phyloP scores from a whole-genome alignment of 2,888 invertebrate genomes.

The Norana najaformis region DNA sequence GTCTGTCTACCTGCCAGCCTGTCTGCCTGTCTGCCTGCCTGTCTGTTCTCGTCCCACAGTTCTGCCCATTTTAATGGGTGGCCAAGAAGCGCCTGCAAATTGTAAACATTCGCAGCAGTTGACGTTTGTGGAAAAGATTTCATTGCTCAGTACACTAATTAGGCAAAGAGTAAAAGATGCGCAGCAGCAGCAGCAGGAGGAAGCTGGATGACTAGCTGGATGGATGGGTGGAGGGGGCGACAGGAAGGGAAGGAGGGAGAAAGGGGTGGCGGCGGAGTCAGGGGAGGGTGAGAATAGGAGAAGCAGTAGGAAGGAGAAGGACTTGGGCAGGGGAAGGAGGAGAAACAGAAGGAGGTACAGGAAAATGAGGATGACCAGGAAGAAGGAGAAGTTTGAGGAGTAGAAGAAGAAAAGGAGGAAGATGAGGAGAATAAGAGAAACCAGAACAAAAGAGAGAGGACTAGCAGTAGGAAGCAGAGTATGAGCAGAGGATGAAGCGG shows the following conservation, averaged over 20 bases:
- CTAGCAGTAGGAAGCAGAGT: no score
- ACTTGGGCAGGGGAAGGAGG: no score
- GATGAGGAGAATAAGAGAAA: no score
- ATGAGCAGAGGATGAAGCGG: no score
- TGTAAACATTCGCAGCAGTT: conserved; percentile 1
- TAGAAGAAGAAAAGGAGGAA: no score
- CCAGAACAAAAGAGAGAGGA: no score
- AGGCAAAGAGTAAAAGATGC: neutral
- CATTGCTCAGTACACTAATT: neutral
- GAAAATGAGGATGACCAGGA: no score
- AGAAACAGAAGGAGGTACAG: no score
- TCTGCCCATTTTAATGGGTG: neutral
- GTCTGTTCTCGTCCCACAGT: neutral
- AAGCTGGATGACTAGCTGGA: neutral
- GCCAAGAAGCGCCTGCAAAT: neutral
- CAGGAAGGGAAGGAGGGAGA: neutral
- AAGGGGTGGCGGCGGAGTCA: no score
- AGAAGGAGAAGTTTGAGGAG: no score
- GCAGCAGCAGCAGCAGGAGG: neutral
- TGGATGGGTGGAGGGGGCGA: no score
- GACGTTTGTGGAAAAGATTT: neutral
- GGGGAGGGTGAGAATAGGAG: no score
- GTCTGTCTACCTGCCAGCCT: neutral
- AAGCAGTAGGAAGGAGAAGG: neutral
- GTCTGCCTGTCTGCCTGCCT: conserved; percentile 10